Evolutionary conservation across 2,888 invertebrate species (phyloP).

Genomic region (Dendrolimus houi): DNA sequence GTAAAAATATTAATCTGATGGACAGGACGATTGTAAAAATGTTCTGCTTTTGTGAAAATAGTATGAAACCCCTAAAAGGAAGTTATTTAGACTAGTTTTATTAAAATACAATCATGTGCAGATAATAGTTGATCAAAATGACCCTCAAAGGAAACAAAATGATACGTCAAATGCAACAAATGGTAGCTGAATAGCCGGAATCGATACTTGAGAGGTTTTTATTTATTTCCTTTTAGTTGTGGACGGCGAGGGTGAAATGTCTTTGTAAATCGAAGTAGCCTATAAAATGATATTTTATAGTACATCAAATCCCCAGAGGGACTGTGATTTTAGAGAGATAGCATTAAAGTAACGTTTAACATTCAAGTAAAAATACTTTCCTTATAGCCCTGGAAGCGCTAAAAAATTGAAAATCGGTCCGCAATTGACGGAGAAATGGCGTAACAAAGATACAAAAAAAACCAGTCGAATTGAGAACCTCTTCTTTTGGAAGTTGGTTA

Average conservation of each 20-base stretch:
- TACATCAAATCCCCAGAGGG: neutral
- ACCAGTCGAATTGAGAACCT: too few species aligned
- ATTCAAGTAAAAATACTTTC: too few species aligned
- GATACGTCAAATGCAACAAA: constrained; percentile 51
- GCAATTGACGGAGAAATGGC: too few species aligned
- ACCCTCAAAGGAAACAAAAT: constrained; percentile 25
- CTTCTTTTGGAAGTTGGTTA: too few species aligned
- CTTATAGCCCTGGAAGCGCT: too few species aligned
- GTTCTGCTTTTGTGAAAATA: too few species aligned
- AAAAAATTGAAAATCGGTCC: too few species aligned
- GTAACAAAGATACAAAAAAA: too few species aligned
- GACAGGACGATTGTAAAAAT: too few species aligned
- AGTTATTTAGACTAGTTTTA: too few species aligned
- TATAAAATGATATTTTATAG: constrained; percentile 3
- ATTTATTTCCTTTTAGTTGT: neutral
- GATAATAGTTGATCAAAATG: neutral
- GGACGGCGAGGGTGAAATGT: neutral
- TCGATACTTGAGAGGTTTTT: neutral
- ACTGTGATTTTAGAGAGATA: neutral
- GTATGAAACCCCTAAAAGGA: too few species aligned
- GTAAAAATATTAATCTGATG: too few species aligned
- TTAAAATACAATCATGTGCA: neutral
- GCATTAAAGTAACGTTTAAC: neutral
- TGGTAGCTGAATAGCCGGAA: constrained; percentile 11
- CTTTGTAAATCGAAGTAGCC: constrained; percentile 1